Evolutionary conservation across 2,113 vertebrate species (phyloP), one percentile per base, ranked within the genome.

Genomic region (Lanius collurio): DNA sequence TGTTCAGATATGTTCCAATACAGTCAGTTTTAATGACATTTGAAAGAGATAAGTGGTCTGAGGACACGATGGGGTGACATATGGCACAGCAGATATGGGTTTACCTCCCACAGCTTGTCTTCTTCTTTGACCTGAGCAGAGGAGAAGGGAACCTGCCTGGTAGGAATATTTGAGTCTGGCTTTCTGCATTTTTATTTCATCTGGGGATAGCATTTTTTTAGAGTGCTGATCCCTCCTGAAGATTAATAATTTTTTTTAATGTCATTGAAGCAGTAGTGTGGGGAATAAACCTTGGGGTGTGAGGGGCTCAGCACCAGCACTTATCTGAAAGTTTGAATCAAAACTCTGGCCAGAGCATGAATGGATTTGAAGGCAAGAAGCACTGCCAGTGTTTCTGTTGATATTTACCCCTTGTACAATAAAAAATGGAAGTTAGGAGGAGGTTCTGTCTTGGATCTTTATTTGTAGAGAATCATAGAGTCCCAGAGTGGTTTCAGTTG

Each of bases 121-220:
- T 85, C 57, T 0, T 39, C 37, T 93, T 65, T 87, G 88, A 86
- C 95, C 89, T 95, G 64, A 91, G 82, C 83, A 52, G 89, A 73
- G 28, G 68, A 37, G 90, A 95, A 95, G 21, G 74, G 64, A 88
- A 79, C 77, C 37, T 87, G 46, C 83, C 89, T 89, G 83, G 64
- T 70, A 79, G 89, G 63, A 96, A 41, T 19, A 33, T 64, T 68
- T 86, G n/a, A 73, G 82, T 90, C 70, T 77, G 88, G n/a, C 21
- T 83, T 69, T 97, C 87, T 93, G 56, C 50, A 69, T 90, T 62
- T 93, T 84, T 83, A 95, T 97, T 96, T 93, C 74, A 91, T 62
- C 68, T 70, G 65, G 52, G 49, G 41, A 76, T 89, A 31, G 49
- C 2, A 2, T 65, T 93, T 92, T 94, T 41, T 64, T 80, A 46